Percentiles rank a stretch among this genome's conserved stretches.
phyloP scores from a whole-genome alignment of 2,113 vertebrate genomes.

The Zingel zingel region DNA sequence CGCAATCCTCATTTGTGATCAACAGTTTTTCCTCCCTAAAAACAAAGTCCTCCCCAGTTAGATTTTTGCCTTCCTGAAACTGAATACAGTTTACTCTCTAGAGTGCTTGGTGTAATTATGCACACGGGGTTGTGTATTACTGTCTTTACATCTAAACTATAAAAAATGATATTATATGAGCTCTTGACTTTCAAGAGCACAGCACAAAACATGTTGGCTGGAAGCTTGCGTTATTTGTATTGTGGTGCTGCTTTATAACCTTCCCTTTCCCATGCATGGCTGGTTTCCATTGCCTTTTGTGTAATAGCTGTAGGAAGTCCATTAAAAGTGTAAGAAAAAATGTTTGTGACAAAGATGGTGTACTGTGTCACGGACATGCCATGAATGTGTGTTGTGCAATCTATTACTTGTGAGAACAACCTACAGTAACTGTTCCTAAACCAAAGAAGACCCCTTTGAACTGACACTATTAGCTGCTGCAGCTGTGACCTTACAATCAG shows the following conservation, averaged over 20 bases:
- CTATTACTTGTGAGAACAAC: neutral
- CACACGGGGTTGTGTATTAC: neutral
- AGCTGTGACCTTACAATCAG: conserved; percentile 30
- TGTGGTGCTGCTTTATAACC: neutral
- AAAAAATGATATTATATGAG: neutral
- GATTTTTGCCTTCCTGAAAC: neutral
- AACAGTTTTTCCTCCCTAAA: neutral
- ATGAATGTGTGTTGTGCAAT: conserved; percentile 7
- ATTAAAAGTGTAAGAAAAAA: conserved; percentile 12
- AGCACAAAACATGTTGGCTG: conserved; percentile 2
- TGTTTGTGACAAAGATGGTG: neutral
- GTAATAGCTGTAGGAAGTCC: conserved; percentile 1
- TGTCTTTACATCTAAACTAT: neutral
- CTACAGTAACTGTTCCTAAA: neutral
- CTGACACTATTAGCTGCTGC: conserved; percentile 11
- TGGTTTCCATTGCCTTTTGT: conserved; percentile 24
- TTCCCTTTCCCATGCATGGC: neutral
- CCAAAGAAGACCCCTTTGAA: neutral
- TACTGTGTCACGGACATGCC: neutral
- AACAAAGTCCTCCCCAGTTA: neutral
- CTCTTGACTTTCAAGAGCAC: neutral
- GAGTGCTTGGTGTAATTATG: neutral
- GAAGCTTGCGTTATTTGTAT: neutral
- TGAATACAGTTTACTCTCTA: neutral
- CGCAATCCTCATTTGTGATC: neutral